Percentiles rank a stretch among this genome's conserved stretches.
Conservation (phyloP, 92 coral and sea anemone species). For the Siderastrea radians region DNA sequence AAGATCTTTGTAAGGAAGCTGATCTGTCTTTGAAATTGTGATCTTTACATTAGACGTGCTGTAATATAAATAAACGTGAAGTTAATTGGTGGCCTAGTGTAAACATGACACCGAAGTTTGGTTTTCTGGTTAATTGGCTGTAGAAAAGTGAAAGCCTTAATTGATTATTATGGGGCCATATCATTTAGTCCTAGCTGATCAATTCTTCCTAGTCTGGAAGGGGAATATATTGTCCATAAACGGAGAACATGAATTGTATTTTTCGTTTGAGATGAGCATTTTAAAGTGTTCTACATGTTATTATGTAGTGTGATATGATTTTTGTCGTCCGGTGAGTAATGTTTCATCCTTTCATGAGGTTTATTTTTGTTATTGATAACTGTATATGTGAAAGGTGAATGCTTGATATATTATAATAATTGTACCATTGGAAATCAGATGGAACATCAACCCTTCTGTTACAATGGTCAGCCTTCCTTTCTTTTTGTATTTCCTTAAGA, state of each 20-base stretch:
- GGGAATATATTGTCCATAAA: neutral
- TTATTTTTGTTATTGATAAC: slow-evolving; percentile 17
- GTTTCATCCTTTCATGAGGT: neutral
- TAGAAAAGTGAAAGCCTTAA: slow-evolving; percentile 62
- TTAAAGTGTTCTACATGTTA: neutral
- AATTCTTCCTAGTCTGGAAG: slow-evolving; percentile 49
- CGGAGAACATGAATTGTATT: neutral
- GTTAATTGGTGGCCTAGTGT: slow-evolving; percentile 78
- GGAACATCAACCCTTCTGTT: neutral
- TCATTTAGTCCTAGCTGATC: slow-evolving; percentile 59
- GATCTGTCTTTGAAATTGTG: slow-evolving; percentile 12
- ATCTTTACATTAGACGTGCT: slow-evolving; percentile 30
- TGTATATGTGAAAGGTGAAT: neutral
- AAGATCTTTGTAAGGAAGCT: slow-evolving; percentile 16
- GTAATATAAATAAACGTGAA: slow-evolving; percentile 40
- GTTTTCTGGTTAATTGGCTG: slow-evolving; percentile 92
- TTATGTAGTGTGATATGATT: slow-evolving; percentile 1
- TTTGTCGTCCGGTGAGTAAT: slow-evolving; percentile 12
- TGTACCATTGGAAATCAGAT: slow-evolving; percentile 13
- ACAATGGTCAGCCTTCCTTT: neutral
- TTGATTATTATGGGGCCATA: slow-evolving; percentile 75
- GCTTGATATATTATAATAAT: neutral
- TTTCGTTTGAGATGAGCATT: neutral
- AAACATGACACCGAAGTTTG: slow-evolving; percentile 71
- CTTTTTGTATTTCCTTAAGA: too few species aligned